A percentile compares a stretch with the other conserved stretches of the same genome.
phyloP scores from a whole-genome alignment of 1,140 invertebrate species.

The Mylabris phalerata region DNA sequence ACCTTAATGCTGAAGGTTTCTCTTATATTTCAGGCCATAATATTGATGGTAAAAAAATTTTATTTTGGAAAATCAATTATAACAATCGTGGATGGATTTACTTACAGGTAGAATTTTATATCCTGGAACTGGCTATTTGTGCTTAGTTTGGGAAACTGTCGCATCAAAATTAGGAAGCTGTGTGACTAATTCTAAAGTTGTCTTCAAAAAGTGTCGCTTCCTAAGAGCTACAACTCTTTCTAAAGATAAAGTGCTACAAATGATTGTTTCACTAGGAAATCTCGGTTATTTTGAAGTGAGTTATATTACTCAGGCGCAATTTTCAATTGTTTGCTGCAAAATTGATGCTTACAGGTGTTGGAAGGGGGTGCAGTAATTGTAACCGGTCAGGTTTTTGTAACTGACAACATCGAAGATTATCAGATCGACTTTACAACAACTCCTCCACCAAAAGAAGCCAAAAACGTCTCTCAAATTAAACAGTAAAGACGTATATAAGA shows the following conservation, averaged over 20 bases:
- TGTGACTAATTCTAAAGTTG: constrained; percentile 37
- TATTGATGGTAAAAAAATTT: constrained; percentile 58
- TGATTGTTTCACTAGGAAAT: constrained; percentile 75
- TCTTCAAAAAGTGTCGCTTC: constrained; percentile 83
- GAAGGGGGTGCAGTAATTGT: no score
- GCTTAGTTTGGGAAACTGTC: constrained; percentile 79
- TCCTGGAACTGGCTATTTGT: constrained; percentile 82
- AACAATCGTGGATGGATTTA: no score
- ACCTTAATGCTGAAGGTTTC: constrained; percentile 51
- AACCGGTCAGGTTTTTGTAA: no score
- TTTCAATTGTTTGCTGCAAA: no score
- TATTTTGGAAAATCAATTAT: no score
- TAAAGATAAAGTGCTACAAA: constrained; percentile 47
- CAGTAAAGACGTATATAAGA: constrained; percentile 78
- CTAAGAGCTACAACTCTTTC: constrained; percentile 63
- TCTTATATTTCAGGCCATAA: constrained; percentile 69
- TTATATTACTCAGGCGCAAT: constrained; percentile 65
- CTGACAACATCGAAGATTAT: constrained; percentile 70
- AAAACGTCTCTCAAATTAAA: constrained; percentile 51
- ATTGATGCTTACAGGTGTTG: no score
- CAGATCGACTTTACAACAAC: constrained; percentile 62
- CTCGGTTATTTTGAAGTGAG: constrained; percentile 63
- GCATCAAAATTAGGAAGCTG: constrained; percentile 65
- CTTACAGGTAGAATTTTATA: constrained; percentile 59
- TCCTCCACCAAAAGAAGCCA: constrained; percentile 58